These are phyloP conservation scores for Priocnemis perturbator DNA, from an alignment of 2,888 invertebrate genomes.

Conservation along the genomic window DNA sequence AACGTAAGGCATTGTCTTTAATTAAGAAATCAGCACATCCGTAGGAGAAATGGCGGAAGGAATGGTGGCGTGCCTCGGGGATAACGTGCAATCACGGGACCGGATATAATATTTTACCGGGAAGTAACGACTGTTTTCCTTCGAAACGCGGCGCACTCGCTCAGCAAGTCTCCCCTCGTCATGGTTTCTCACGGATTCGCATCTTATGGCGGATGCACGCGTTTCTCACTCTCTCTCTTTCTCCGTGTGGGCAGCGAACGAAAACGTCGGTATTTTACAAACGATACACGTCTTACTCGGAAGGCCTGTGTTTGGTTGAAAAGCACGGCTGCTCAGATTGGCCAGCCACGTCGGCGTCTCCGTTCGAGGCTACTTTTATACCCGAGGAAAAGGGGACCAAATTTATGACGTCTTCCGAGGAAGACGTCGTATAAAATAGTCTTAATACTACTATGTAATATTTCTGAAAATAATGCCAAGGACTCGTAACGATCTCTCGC, in stretches of 20 bases:
- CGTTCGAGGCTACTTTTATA: not conserved
- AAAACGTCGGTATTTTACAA: slow-evolving; percentile 37
- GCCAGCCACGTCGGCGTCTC: not conserved
- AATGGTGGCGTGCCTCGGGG: slow-evolving; percentile 11
- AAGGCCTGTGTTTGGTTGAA: slow-evolving; percentile 28
- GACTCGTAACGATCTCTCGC: slow-evolving; percentile 3
- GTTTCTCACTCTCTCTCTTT: slow-evolving; percentile 44
- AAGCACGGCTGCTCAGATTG: slow-evolving; percentile 37
- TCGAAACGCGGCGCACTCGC: slow-evolving; percentile 16
- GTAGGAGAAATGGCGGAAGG: slow-evolving; percentile 6
- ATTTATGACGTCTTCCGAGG: no score
- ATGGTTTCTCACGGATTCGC: slow-evolving; percentile 31
- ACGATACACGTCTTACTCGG: not conserved
- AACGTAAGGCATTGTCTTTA: slow-evolving; percentile 2
- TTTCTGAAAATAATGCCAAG: slow-evolving; percentile 1
- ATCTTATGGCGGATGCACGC: slow-evolving; percentile 52
- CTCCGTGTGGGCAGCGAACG: slow-evolving; percentile 30
- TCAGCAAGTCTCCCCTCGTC: slow-evolving; percentile 2
- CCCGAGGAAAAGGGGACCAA: not conserved
- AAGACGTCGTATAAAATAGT: no score
- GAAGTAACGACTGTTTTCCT: slow-evolving; percentile 34
- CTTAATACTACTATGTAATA: no score
- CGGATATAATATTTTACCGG: slow-evolving; percentile 50
- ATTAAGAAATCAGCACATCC: not conserved
- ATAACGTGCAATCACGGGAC: slow-evolving; percentile 27